Base-by-base conservation (phyloP, 2,797 vertebrate species). In the Galago senegalensis region DNA sequence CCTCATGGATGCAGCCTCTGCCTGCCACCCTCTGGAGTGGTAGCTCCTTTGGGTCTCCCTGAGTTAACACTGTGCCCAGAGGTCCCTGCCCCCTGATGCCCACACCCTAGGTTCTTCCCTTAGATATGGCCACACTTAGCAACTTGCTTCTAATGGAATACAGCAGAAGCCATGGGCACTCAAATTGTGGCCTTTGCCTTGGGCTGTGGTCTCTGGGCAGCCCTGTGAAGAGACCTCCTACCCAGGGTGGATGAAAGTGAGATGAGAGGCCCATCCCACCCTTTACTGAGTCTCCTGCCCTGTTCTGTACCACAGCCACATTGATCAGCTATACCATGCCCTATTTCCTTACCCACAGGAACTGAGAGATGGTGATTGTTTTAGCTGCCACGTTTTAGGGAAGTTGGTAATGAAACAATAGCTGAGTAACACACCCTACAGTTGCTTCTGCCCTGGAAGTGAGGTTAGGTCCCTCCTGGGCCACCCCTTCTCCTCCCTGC, bases 81-180 rank as follows among this genome's bases (percentile, higher is more conserved):
- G 34, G 37, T 5, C 40, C 69, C 49, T 2, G 0, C 53, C 1
- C 1, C n/a, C 80, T 40, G 89, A 40, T 0, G 0, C 1, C 43
- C 20, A 0, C 0, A 10, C 13, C 56, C 82, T 27, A 3, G 25
- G 2, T 17, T 34, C 61, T 29, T 49, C 49, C 12, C 6, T 37
- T 3, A 14, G 1, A 2, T 4, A 40, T 13, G 5, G 21, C 40
- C 2, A 29, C n/a, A 34, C 25, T 31, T 8, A 7, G 63, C 7
- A 34, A 43, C 73, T 14, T 3, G 29, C 25, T 6, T 16, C 63
- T 8, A 0, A 17, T 9, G 0, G 70, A 13, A n/a, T 0, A 34
- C 12, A 17, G 16, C 17, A 9, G 9, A 18, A 69, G 31, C 16
- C 17, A 69, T 8, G 65, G 14, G 31, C 63, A 31, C 29, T 65